A percentile compares a stretch with the other conserved stretches of the same genome.
Conservation (phyloP, 37 sponge, comb jelly and placozoan species). For the Spongia lamella region DNA sequence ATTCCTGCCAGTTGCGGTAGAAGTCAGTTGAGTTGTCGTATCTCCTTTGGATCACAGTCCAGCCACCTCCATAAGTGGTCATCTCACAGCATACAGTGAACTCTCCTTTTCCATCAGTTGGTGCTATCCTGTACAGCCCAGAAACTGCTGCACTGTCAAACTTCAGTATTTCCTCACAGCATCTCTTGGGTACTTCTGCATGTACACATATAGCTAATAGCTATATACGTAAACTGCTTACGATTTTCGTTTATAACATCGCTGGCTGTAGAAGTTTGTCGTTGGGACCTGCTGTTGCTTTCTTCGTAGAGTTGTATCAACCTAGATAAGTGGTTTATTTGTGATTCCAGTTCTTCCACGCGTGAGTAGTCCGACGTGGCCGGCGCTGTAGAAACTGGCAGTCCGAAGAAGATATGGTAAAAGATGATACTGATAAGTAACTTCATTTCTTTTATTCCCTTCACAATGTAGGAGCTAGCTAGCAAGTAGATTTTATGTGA, state of each 20-base stretch:
- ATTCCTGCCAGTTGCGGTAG: constrained; percentile 26
- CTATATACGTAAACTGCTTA: neutral
- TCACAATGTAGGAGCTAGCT: neutral
- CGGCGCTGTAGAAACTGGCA: too few species aligned
- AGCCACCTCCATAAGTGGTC: constrained; percentile 45
- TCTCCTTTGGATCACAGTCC: constrained; percentile 64
- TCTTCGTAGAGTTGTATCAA: neutral
- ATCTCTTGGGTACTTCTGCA: constrained; percentile 43
- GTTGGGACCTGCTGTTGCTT: too few species aligned
- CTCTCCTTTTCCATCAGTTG: neutral
- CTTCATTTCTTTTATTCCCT: neutral
- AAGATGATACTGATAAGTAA: neutral
- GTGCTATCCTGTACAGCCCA: constrained; percentile 47
- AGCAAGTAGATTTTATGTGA: too few species aligned
- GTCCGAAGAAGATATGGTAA: neutral
- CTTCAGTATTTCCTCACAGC: constrained; percentile 47
- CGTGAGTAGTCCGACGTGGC: too few species aligned
- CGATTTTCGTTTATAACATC: neutral
- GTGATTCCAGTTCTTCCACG: neutral
- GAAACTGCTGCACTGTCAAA: constrained; percentile 17
- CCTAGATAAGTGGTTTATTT: neutral
- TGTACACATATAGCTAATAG: neutral
- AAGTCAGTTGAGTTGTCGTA: constrained; percentile 17
- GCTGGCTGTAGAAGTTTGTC: neutral
- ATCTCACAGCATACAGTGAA: constrained; percentile 18